Base-by-base conservation (phyloP, 2,113 vertebrate genomes). In the Lamprologus callipterus region DNA sequence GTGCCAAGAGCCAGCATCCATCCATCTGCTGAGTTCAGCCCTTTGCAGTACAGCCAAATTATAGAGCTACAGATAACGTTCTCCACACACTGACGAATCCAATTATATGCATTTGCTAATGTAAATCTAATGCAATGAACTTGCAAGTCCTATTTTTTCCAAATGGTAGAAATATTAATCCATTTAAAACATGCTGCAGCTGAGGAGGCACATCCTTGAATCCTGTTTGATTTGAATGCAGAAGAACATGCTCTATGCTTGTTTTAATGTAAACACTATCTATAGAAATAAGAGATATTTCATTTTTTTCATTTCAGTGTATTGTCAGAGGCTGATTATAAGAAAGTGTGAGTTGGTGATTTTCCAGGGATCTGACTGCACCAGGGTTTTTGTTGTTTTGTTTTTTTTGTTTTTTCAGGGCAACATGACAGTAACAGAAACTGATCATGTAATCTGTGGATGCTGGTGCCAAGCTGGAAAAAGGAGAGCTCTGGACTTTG, bases 1-100 rank as follows among this genome's bases (percentile, higher is more conserved):
- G 83, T 85, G 94, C 92, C 94, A 93, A 90, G 63, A 91, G 85
- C 42, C 88, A 89, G 92, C 91, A 85, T 89, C 85, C 84, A 65
- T 89, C 93, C 92, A 93, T 95, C 93, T 94, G 93, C 86, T 91
- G 89, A 88, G 85, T 93, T 89, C 89, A 93, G 91, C 82, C 82
- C 31, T 84, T 86, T 91, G 88, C 91, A 80, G 75, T 8, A 14
- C 8, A 21, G 91, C 87, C 87, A 89, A 86, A 90, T 88, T 51
- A 90, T 47, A 89, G 81, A 87, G 85, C 37, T 10, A 37, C 83
- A 83, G 58, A 92, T 85, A 82, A 88, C 13, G n/a, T 86, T 90
- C 58, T 9, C 17, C 80, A 16, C 82, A 81, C 81, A 58, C 68
- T 7, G 81, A 40, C 13, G 5, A 84, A 88, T 84, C 80, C 86